Evolutionary conservation across 2,888 invertebrate species (phyloP).

Genomic region (Allolobophora icterica): DNA sequence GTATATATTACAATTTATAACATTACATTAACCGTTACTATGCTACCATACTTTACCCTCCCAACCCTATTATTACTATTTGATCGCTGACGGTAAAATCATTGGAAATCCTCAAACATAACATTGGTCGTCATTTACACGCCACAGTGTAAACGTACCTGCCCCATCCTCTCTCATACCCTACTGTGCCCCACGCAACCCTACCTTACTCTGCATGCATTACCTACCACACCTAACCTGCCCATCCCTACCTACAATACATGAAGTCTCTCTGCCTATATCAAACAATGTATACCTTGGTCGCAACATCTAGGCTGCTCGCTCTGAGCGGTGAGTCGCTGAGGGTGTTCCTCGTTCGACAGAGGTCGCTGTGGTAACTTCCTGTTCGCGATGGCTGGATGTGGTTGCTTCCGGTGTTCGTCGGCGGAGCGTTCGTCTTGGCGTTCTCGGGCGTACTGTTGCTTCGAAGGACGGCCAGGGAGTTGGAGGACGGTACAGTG

Average conservation of each 20-base stretch:
- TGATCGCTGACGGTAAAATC: too few relatives aligned
- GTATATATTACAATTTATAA: too few relatives aligned
- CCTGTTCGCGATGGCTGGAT: neutral
- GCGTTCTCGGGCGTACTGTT: neutral
- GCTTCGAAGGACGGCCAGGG: neutral
- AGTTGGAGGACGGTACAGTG: neutral
- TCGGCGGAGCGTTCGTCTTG: neutral
- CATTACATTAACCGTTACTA: too few relatives aligned
- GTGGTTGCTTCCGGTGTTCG: constrained; percentile 14
- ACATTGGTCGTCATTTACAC: too few relatives aligned
- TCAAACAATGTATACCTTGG: neutral
- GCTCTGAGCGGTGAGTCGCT: constrained; percentile 28
- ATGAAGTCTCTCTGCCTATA: neutral
- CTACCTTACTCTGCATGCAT: too few relatives aligned
- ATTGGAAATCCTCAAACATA: too few relatives aligned
- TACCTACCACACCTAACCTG: too few relatives aligned
- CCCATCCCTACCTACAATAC: too few relatives aligned
- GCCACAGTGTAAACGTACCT: too few relatives aligned
- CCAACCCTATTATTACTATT: too few relatives aligned
- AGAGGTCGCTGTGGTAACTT: constrained; percentile 29
- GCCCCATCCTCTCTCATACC: neutral
- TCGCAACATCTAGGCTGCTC: constrained; percentile 18
- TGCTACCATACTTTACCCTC: too few relatives aligned
- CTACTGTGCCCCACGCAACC: neutral
- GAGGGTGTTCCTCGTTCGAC: constrained; percentile 21